Percentiles rank a stretch among this genome's conserved stretches.
Evolutionary conservation across 2,113 vertebrate species (phyloP).

Genomic region (Pelvicachromis taeniatus): DNA sequence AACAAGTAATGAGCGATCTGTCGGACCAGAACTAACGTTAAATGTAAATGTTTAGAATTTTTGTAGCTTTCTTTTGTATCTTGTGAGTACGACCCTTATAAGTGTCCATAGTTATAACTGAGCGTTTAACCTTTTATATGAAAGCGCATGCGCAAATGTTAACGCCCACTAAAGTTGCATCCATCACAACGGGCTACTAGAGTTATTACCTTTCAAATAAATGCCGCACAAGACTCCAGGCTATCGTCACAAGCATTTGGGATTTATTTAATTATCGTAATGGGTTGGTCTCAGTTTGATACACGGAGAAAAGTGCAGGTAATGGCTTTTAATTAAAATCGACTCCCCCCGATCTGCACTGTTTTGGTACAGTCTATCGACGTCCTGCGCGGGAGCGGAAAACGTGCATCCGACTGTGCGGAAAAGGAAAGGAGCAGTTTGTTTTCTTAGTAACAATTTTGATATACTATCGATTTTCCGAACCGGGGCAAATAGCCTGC

Average conservation of each 20-base stretch:
- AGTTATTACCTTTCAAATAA: neutral
- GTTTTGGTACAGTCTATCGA: slow-evolving; percentile 46
- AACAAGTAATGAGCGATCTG: neutral
- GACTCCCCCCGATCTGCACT: neutral
- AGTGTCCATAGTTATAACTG: neutral
- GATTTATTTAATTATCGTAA: accelerated
- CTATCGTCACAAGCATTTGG: neutral
- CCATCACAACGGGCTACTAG: neutral
- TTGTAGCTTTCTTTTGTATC: neutral
- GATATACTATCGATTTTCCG: neutral
- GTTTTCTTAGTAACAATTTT: neutral
- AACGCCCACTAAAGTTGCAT: slow-evolving; percentile 22
- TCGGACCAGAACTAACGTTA: neutral
- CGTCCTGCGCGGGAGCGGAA: slow-evolving; percentile 66
- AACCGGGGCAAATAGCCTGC: neutral
- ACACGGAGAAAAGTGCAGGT: neutral
- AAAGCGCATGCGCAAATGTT: slow-evolving; percentile 19
- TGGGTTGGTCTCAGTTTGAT: neutral
- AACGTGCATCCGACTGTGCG: slow-evolving; percentile 40
- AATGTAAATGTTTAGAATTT: neutral
- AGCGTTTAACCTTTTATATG: neutral
- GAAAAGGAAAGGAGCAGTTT: slow-evolving; percentile 17
- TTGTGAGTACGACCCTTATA: accelerated
- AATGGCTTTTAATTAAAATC: neutral
- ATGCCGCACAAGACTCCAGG: accelerated